Evolutionary conservation across 2,797 vertebrate species (phyloP), one percentile per base, ranked within the genome.

Genomic region (Mormyrus hasselquistii): DNA sequence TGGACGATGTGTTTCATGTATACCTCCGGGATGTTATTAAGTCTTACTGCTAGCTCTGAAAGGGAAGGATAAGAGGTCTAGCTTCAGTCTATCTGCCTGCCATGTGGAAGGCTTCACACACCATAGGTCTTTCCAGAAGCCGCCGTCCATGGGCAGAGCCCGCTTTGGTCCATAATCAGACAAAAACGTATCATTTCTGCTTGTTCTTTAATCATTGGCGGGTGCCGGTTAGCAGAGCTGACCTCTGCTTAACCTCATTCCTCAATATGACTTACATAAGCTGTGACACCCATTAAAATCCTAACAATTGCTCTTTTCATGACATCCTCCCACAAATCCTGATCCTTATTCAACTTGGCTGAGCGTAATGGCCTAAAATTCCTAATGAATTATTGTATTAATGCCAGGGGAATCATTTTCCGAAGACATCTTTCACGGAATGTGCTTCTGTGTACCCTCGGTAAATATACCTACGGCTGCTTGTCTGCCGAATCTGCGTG

Each of bases 21-120:
- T 97, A 97, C 98, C 98, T 97, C 96, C 97, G 97, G 98, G 98
- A 98, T 97, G 97, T 98, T 97, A 98, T 98, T 98, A 98, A 97
- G 97, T 95, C 95, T 97, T 97, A 96, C 96, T 97, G 96, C 96
- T 96, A 97, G 96, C 95, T 96, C 96, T 93, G 95, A 96, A 95
- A 88, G 92, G 95, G 95, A 90, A 93, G 95, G 95, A 97, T 97
- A 96, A 97, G 95, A 95, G 94, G 96, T 96, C 94, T 93, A 94
- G 94, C 96, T 96, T 94, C 95, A 95, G 96, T 94, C 94, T 96
- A 94, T 94, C 94, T 95, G 93, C 93, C 93, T 96, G 95, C 94
- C 93, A 94, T 96, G 95, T 95, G 94, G 94, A 94, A 95, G 94
- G 94, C 94, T 94, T 93, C 94, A 94, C 95, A 90, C 14, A 89